Evolutionary conservation across 64 coral and sea anemone species (phyloP), one percentile per base, ranked within the genome.

Genomic region (Hydrozoanthus tunicans): DNA sequence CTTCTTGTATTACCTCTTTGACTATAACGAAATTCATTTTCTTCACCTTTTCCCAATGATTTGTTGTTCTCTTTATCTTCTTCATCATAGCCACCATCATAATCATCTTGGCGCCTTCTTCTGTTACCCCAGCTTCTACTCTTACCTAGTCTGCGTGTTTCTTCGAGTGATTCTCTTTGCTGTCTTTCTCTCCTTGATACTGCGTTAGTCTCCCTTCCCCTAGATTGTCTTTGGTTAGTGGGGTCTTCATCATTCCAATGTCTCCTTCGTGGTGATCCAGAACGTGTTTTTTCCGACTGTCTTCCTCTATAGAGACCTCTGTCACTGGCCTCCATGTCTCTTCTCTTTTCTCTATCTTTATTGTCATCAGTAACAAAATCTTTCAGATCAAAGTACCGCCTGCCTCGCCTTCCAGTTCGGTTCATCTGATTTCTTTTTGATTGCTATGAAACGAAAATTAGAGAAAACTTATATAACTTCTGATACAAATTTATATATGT

Each of bases 301-400:
- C 61, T 79, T 5, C 68, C 51, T 78, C 74, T 66, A 6, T 79
- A 79, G 11, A 63, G 54, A 91, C 53, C 67, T 15, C 68, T 92
- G 51, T 75, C 58, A 74, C 55, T 69, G 7, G 20, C 69, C 27
- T 80, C 43, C 23, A 24, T 79, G 60, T 81, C 65, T 85, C 90
- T 92, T 85, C 80, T 64, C 66, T 79, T 91, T 17, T 23, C 62
- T 83, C 61, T 53, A 23, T 89, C 70, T 82, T 62, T 84, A 12
- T 78, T 79, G 80, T 91, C 73, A 83, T 77, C 84, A 71, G 70
- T 91, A 24, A 96, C 89, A 83, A 98, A 98, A 61, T 98, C 96
- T 59, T 94, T 62, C 0, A 98, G 72, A 10, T 98, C 93, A 77
- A 93, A 98, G 6, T 81, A 80, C 9, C 86, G 70, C 64, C 93